Base-by-base conservation (phyloP, 2,888 invertebrate genomes). In the Stomorhina lunata region DNA sequence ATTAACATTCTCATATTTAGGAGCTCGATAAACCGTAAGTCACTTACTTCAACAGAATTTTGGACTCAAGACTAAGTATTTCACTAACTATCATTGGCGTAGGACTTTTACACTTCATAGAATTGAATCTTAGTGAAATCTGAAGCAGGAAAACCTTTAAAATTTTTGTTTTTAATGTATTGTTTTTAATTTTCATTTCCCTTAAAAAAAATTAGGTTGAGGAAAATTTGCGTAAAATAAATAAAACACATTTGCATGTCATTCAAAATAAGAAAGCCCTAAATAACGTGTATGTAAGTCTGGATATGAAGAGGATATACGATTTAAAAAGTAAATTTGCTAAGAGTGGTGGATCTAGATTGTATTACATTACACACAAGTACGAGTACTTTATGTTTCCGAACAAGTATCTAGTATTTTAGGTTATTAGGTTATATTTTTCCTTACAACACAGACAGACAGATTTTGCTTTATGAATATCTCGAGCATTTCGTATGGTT, bases 111-210 rank as follows among this genome's bases (percentile, higher is more conserved):
- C n/a, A n/a, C n/a, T n/a, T n/a, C n/a, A n/a, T n/a, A n/a, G n/a
- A n/a, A n/a, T n/a, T n/a, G n/a, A n/a, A n/a, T n/a, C n/a, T n/a
- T n/a, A n/a, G n/a, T n/a, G n/a, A n/a, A n/a, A n/a, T n/a, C n/a
- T n/a, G n/a, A n/a, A n/a, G n/a, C n/a, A n/a, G n/a, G n/a, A n/a
- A n/a, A n/a, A n/a, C n/a, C n/a, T n/a, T n/a, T n/a, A n/a, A n/a
- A 69, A 72, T 83, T 79, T 76, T 77, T 77, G 69, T 81, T 85
- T 84, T 68, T 84, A 84, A 85, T 82, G 79, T 79, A 78, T 85
- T 83, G 73, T 79, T 84, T 76, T 72, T 83, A 55, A 48, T 72
- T 76, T 68, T 68, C 80, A 61, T 55, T 68, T 69, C 69, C 17
- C 25, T 48, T 12, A 22, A 9, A 12, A n/a, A 5, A 22, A 7